phyloP scores from a whole-genome alignment of 2,113 vertebrate species.

The Noturus placidus region DNA sequence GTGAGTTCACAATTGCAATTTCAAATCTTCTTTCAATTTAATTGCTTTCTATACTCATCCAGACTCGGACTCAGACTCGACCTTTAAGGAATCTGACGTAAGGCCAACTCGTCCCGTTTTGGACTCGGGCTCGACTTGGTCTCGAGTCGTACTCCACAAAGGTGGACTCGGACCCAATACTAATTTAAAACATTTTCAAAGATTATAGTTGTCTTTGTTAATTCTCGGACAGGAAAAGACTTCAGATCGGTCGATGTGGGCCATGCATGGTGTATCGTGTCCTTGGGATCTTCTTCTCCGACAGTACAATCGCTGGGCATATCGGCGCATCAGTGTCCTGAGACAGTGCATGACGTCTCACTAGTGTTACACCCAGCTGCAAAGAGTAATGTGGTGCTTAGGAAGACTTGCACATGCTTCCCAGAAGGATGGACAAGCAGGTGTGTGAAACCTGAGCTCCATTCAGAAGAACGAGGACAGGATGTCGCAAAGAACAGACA shows the following conservation, averaged over 20 bases:
- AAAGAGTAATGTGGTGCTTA: not conserved
- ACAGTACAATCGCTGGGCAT: not conserved
- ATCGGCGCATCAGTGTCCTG: not conserved
- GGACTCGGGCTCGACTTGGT: too few relatives aligned
- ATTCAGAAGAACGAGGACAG: not conserved
- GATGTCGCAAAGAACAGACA: not conserved
- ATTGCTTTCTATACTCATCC: too few relatives aligned
- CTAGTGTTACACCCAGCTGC: not conserved
- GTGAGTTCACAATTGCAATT: too few relatives aligned
- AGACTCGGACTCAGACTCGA: too few relatives aligned
- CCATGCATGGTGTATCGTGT: not conserved
- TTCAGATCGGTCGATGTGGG: not conserved
- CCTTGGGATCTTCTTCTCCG: not conserved
- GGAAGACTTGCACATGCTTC: not conserved
- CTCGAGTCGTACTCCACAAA: too few relatives aligned
- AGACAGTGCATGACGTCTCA: not conserved
- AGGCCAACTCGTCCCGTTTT: too few relatives aligned
- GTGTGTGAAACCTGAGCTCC: conserved; percentile 17
- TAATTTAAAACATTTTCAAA: not conserved
- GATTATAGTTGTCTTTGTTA: not conserved
- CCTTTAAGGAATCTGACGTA: too few relatives aligned
- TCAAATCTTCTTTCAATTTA: too few relatives aligned
- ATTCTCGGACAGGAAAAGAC: not conserved
- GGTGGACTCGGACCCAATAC: too few relatives aligned
- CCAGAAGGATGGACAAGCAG: not conserved